Percentiles rank a stretch among this genome's conserved stretches.
Evolutionary conservation across 2,113 vertebrate genomes (phyloP).

Genomic region (Zapus hudsonius): DNA sequence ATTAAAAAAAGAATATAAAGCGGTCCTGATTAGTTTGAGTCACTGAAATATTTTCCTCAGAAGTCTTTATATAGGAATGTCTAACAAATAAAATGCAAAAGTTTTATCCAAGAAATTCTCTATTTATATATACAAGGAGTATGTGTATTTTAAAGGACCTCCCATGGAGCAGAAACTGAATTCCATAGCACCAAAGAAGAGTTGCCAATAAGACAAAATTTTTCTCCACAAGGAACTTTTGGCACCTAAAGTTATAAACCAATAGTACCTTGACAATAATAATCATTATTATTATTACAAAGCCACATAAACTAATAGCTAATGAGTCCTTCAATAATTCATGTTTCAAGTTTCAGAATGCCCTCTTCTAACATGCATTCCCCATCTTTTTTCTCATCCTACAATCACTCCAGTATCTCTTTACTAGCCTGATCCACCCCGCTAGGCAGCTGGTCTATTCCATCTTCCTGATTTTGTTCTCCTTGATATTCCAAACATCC

Average conservation of each 20-base stretch:
- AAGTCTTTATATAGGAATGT: slow-evolving; percentile 23
- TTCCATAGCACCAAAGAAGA: slow-evolving; percentile 7
- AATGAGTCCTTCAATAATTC: slow-evolving; percentile 40
- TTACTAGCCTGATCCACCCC: neutral
- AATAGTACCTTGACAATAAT: neutral
- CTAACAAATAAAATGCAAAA: slow-evolving; percentile 42
- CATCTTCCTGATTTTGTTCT: slow-evolving; percentile 30
- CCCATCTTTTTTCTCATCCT: neutral
- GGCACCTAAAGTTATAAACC: neutral
- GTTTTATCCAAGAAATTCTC: slow-evolving; percentile 40
- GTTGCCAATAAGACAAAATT: slow-evolving; percentile 9
- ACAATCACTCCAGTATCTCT: neutral
- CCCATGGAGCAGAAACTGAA: slow-evolving; percentile 19
- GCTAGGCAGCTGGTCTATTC: slow-evolving; percentile 32
- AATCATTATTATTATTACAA: neutral
- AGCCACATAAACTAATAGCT: neutral
- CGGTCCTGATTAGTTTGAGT: neutral
- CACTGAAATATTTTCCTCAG: slow-evolving; percentile 27
- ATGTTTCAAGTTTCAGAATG: slow-evolving; percentile 13
- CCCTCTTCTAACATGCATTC: neutral
- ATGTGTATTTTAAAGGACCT: slow-evolving; percentile 32
- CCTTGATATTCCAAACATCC: neutral
- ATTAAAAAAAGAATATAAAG: neutral
- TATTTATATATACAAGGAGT: slow-evolving; percentile 8
- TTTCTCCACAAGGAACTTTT: neutral